Evolutionary conservation across 2,888 invertebrate species (phyloP).

Genomic region (Andrena minutula): DNA sequence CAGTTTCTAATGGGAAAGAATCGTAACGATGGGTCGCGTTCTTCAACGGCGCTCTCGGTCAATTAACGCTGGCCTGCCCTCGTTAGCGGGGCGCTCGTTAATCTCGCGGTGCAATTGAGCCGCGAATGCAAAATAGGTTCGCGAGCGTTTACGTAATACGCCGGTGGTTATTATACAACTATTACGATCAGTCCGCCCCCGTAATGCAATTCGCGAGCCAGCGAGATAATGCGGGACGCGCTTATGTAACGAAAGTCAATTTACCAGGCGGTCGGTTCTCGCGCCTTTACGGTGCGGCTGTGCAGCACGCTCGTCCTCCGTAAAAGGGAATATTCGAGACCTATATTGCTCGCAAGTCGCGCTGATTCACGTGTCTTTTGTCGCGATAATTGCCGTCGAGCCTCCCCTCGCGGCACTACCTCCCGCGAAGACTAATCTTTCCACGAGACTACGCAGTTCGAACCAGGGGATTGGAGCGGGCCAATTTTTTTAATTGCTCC

Average conservation of each 20-base stretch:
- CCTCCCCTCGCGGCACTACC: neutral
- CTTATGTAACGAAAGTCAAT: slow-evolving; percentile 49
- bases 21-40: too few relatives aligned
- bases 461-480: too few relatives aligned
- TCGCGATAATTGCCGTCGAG: slow-evolving; percentile 53
- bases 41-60: neutral
- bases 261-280: slow-evolving; percentile 16
- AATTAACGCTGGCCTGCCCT: slow-evolving; percentile 1
- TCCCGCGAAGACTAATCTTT: neutral
- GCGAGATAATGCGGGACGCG: slow-evolving; percentile 43
- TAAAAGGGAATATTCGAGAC: slow-evolving; percentile 63
- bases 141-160: slow-evolving; percentile 32
- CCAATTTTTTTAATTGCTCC: too few relatives aligned
- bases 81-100: neutral
- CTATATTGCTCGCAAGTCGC: slow-evolving; percentile 50
- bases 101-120: neutral
- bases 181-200: slow-evolving; percentile 49
- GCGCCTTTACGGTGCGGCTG: slow-evolving; percentile 33
- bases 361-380: slow-evolving; percentile 64
- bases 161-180: slow-evolving; percentile 45
- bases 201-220: slow-evolving; percentile 18
- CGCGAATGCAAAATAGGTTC: slow-evolving; percentile 22
- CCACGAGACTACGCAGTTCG: too few relatives aligned
- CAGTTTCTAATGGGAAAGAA: neutral
- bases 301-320: slow-evolving; percentile 34